Evolutionary conservation across 2,888 invertebrate species (phyloP).

Genomic region (Eupithecia vulgata): DNA sequence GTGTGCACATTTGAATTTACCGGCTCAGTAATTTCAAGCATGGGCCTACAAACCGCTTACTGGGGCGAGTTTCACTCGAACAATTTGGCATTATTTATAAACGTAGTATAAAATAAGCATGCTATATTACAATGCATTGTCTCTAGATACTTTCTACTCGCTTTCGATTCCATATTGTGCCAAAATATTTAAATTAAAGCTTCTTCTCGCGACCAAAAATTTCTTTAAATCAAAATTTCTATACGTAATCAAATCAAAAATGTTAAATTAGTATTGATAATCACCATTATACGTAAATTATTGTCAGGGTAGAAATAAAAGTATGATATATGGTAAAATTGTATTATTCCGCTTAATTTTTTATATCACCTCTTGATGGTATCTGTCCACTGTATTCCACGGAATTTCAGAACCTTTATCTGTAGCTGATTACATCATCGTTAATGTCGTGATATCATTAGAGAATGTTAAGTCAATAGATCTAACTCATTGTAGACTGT

Average conservation of each 20-base stretch:
- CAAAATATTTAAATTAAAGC: conserved; percentile 67
- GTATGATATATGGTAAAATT: conserved; percentile 67
- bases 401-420: conserved; percentile 47
- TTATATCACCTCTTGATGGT: conserved; percentile 69
- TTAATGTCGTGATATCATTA: conserved; percentile 75
- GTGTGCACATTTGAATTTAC: conserved; percentile 54
- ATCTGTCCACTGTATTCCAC: conserved; percentile 78
- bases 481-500: conserved; percentile 47
- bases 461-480: conserved; percentile 62
- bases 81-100: conserved; percentile 37
- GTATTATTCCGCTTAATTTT: conserved; percentile 75
- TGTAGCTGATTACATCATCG: conserved; percentile 56
- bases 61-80: conserved; percentile 46
- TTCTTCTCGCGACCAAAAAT: conserved; percentile 55
- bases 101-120: conserved; percentile 5
- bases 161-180: conserved; percentile 77
- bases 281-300: conserved; percentile 94
- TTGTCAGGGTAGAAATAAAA: conserved; percentile 90
- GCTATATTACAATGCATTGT: conserved; percentile 23
- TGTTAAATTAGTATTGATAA: conserved; percentile 78
- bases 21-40: conserved; percentile 50
- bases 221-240: conserved; percentile 48
- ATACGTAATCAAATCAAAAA: conserved; percentile 78
- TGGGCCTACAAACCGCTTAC: conserved; percentile 45
- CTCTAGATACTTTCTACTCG: conserved; percentile 51